A percentile compares a stretch with the other conserved stretches of the same genome.
phyloP scores from a whole-genome alignment of 1,140 invertebrate species.

The Daktulosphaira vitifoliae region DNA sequence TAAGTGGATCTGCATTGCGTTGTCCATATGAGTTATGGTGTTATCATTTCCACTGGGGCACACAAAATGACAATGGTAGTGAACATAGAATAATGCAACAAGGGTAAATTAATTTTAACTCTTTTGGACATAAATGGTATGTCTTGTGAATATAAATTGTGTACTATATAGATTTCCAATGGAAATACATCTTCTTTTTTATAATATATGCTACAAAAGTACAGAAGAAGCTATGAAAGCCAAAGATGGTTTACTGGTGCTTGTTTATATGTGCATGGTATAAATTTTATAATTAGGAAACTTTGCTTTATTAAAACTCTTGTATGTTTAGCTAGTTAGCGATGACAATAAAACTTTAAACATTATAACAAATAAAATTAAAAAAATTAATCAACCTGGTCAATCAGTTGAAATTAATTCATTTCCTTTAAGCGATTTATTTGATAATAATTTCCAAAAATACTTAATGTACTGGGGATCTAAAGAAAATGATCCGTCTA shows the following conservation, averaged over 20 bases:
- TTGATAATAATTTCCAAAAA: not conserved
- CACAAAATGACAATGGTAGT: not conserved
- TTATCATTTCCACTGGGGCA: not conserved
- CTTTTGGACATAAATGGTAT: too few species aligned
- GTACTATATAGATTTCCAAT: not conserved
- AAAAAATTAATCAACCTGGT: not conserved
- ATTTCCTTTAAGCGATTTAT: not conserved
- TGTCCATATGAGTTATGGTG: conserved; percentile 9
- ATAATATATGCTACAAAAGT: not conserved
- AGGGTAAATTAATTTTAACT: not conserved
- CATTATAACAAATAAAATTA: not conserved
- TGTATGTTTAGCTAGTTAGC: too few species aligned
- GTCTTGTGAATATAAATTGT: not conserved
- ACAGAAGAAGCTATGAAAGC: not conserved
- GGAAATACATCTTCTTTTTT: conserved; percentile 3
- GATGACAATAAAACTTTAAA: not conserved
- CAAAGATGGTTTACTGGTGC: not conserved
- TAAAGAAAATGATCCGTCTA: not conserved
- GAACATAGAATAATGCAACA: not conserved
- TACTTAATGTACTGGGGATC: not conserved
- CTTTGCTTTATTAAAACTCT: too few species aligned
- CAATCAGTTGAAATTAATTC: not conserved
- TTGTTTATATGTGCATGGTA: not conserved
- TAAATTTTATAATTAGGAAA: too few species aligned
- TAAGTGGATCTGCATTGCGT: not conserved